Conservation (phyloP, 2,113 vertebrate species). For the Macheiramphus alcinus region DNA sequence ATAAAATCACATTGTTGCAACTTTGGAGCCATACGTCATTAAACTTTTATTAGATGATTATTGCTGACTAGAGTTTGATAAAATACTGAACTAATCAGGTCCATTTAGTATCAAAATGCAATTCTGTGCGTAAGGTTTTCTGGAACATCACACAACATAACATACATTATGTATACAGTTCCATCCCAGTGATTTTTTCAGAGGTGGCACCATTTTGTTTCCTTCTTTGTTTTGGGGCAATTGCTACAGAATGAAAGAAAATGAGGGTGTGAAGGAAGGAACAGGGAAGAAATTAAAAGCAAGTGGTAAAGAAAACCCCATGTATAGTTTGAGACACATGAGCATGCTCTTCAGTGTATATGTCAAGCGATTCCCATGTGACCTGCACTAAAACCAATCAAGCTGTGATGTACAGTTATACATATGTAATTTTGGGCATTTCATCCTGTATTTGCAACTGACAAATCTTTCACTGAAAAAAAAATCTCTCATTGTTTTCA, state of each 20-base stretch:
- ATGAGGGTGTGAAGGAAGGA: not conserved
- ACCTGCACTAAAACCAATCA: not conserved
- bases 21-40: not conserved
- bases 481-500: not conserved
- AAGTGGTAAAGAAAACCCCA: not conserved
- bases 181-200: not conserved
- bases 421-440: not conserved
- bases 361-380: not conserved
- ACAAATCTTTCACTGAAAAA: not conserved
- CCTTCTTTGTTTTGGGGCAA: not conserved
- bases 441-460: not conserved
- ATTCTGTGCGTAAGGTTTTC: not conserved
- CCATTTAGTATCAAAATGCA: not conserved
- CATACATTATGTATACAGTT: not conserved
- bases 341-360: not conserved
- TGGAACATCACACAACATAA: not conserved
- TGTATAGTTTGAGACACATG: not conserved
- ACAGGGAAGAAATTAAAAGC: not conserved
- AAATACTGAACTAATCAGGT: not conserved
- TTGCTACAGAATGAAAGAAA: not conserved
- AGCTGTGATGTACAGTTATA: not conserved
- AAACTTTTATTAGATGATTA: not conserved
- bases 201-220: not conserved
- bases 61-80: not conserved
- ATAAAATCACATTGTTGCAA: not conserved